phyloP scores from a whole-genome alignment of 2,888 invertebrate genomes.

The Axea sp. region DNA sequence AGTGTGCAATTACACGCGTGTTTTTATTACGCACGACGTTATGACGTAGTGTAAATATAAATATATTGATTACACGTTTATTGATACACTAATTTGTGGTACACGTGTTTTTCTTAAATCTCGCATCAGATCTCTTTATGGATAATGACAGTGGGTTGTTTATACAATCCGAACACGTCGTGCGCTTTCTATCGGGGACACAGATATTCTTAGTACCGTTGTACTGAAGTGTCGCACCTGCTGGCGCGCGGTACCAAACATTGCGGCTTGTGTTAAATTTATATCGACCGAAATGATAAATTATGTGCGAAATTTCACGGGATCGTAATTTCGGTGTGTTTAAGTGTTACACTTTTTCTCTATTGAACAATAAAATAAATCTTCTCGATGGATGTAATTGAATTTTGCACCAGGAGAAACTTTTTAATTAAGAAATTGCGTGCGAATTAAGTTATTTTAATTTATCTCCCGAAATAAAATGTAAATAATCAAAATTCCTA shows the following conservation, averaged over 20 bases:
- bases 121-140: slow-evolving; percentile 12
- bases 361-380: slow-evolving; percentile 1
- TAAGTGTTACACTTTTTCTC: slow-evolving; percentile 24
- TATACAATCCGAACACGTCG: slow-evolving; percentile 22
- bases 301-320: slow-evolving; percentile 19
- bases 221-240: slow-evolving; percentile 31
- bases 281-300: slow-evolving; percentile 22
- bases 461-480: too few relatives aligned
- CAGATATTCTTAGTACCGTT: slow-evolving; percentile 26
- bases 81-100: slow-evolving; percentile 31
- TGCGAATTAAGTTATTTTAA: not conserved
- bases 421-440: slow-evolving; percentile 20
- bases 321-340: slow-evolving; percentile 16
- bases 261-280: slow-evolving; percentile 26
- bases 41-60: slow-evolving; percentile 8
- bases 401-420: slow-evolving; percentile 12
- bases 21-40: slow-evolving; percentile 14
- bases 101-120: slow-evolving; percentile 24
- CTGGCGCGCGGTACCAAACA: slow-evolving; percentile 15
- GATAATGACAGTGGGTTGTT: slow-evolving; percentile 16
- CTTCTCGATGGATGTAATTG: slow-evolving; percentile 8
- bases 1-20: slow-evolving; percentile 8
- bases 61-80: slow-evolving; percentile 32
- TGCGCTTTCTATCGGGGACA: slow-evolving; percentile 32
- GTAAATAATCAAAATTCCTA: too few relatives aligned